Percentiles rank a stretch among this genome's conserved stretches.
phyloP scores from a whole-genome alignment of 2,888 invertebrate species.

The Oscheius sp. region DNA sequence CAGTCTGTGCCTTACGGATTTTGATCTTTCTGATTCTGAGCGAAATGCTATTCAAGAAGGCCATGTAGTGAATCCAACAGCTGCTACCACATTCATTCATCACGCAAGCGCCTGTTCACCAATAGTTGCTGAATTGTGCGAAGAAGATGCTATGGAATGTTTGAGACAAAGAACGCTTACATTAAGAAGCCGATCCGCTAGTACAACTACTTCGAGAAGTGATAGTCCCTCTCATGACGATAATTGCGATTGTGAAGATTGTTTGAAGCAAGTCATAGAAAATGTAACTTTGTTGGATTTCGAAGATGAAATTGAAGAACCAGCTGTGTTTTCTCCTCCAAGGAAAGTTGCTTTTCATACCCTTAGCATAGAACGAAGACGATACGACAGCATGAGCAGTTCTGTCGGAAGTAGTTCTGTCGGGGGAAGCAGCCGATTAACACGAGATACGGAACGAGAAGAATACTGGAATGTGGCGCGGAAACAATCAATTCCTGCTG shows the following conservation, averaged over 20 bases:
- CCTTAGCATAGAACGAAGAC: slow-evolving; percentile 17
- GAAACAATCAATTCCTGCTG: slow-evolving; percentile 60
- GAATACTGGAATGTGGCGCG: slow-evolving; percentile 56
- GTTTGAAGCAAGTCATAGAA: slow-evolving; percentile 10
- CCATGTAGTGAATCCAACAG: slow-evolving; percentile 4
- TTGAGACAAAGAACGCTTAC: slow-evolving; percentile 44
- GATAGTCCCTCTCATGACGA: slow-evolving; percentile 34
- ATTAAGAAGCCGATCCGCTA: slow-evolving; percentile 26
- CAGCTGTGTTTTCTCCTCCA: slow-evolving; percentile 3
- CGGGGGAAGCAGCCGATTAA: slow-evolving; percentile 47
- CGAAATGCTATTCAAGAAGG: slow-evolving; percentile 11
- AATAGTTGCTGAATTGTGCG: slow-evolving; percentile 28
- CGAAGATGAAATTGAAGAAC: slow-evolving; percentile 30
- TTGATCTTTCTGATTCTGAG: slow-evolving; percentile 74
- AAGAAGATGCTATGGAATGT: slow-evolving; percentile 51
- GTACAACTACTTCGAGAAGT: slow-evolving; percentile 19
- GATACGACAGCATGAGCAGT: slow-evolving; percentile 27
- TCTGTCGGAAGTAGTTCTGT: slow-evolving; percentile 28
- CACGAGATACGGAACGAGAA: slow-evolving; percentile 58
- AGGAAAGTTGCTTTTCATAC: slow-evolving; percentile 31
- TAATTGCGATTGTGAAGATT: slow-evolving; percentile 43
- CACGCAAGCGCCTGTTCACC: slow-evolving; percentile 32
- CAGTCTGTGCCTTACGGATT: slow-evolving; percentile 73
- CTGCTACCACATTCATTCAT: slow-evolving; percentile 20
- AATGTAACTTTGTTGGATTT: background rate